Evolutionary conservation across 2,888 invertebrate genomes (phyloP).

Genomic region (Pachydiplax longipennis): DNA sequence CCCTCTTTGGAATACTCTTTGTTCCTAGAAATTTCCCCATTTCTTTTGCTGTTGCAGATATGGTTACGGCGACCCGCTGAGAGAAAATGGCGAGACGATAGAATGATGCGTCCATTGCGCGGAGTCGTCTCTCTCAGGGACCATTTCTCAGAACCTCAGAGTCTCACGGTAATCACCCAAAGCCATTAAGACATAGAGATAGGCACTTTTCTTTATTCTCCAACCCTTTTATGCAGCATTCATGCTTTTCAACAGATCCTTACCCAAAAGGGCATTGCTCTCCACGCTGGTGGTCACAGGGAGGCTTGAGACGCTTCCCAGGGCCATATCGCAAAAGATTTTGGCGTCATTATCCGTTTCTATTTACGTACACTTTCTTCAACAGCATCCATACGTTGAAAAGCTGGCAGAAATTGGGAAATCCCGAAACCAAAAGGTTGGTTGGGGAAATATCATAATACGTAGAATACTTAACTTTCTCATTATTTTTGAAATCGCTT

Average conservation of each 20-base stretch:
- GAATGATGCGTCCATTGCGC: not conserved
- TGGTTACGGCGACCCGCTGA: not conserved
- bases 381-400: no score
- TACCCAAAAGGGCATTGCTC: not conserved
- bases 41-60: not conserved
- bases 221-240: not conserved
- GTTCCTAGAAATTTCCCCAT: not conserved
- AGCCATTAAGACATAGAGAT: not conserved
- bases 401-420: no score
- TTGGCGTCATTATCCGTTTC: no score
- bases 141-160: not conserved
- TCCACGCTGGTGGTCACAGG: not conserved
- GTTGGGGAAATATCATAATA: no score
- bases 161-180: not conserved
- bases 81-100: not conserved
- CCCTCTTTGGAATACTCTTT: not conserved
- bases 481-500: no score
- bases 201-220: not conserved
- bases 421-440: no score
- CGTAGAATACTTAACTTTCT: no score
- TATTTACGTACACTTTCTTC: no score
- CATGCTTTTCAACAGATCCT: not conserved
- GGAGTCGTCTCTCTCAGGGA: not conserved
- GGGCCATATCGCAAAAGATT: no score
- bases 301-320: no score